Evolutionary conservation across 2,113 vertebrate genomes (phyloP), one percentile per base, ranked within the genome.

Genomic region (Neolamprologus sp.): DNA sequence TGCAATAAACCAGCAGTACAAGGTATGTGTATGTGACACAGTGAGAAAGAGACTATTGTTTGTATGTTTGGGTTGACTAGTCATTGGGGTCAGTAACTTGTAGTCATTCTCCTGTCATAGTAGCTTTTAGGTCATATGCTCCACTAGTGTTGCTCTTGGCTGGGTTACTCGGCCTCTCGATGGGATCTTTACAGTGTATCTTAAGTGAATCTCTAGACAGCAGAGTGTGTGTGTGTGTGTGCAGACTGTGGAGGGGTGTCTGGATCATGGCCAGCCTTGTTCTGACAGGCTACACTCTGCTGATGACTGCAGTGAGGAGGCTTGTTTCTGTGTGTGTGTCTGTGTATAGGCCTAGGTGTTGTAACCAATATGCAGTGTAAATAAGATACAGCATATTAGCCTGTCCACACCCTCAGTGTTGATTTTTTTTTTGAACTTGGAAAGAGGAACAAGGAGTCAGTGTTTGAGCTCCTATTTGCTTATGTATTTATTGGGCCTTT

Each of bases 111-210:
- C 57, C 85, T 58, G 60, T 85, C 84, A 49, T 54, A 81, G 63
- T 82, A 78, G 60, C 47, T 92, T 94, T 91, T 83, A 89, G 89
- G 86, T 94, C 91, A 91, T 85, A 85, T 91, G 81, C 81, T 91
- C 51, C 80, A 63, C 86, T 26, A 35, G 85, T 80, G 63, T 83
- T 87, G 88, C 86, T 87, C 85, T 93, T 85, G 71, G 68, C 81
- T 88, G 17, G 19, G 28, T 89, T 85, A 83, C 78, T 88, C 73
- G 81, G 86, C n/a, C 83, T 79, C 81, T 81, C 30, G 75, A 3
- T 51, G 63, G 65, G 83, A 87, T 80, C 80, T 60, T 55, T 58
- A 63, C 60, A 9, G 54, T 68, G 75, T 81, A 37, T 85, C 84
- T 81, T 78, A 78, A 78, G 71, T 49, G 35, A 80, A 80, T 87